These are phyloP conservation scores for Pogonognathellus flavescens DNA, from an alignment of 1,140 invertebrate species.

Conservation along the genomic window DNA sequence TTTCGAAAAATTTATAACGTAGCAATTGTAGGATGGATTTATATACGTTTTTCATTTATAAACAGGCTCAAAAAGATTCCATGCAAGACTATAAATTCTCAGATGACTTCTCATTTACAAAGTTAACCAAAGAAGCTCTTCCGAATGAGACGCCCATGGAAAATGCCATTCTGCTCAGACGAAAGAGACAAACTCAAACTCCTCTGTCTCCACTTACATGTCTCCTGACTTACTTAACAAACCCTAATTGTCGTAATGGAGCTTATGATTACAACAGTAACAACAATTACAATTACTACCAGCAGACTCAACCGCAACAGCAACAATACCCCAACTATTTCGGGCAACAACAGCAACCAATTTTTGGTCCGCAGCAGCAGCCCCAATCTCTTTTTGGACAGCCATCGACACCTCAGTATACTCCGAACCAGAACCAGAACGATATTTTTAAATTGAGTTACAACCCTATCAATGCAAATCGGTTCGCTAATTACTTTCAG, in stretches of 20 bases:
- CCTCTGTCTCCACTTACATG: constrained; percentile 22
- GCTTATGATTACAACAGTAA: constrained; percentile 10
- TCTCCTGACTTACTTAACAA: constrained; percentile 14
- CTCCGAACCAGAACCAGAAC: neutral
- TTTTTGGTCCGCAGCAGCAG: constrained; percentile 12
- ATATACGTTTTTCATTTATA: no score
- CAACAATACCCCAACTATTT: constrained; percentile 12
- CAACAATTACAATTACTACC: neutral
- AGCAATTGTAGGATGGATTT: no score
- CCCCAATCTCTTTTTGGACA: constrained; percentile 24
- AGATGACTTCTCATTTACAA: constrained; percentile 7
- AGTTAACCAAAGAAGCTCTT: neutral
- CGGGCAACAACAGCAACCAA: constrained; percentile 20
- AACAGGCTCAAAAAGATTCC: constrained; percentile 5
- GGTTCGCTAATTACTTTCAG: constrained; percentile 15
- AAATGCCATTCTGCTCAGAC: constrained; percentile 15
- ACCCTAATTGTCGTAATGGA: constrained; percentile 33
- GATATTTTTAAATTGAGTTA: constrained; percentile 21
- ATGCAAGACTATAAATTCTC: constrained; percentile 27
- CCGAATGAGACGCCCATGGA: constrained; percentile 34
- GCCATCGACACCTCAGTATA: neutral
- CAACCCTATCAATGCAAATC: constrained; percentile 5
- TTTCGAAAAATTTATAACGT: no score
- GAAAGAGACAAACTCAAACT: constrained; percentile 21
- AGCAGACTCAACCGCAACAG: neutral